These are phyloP conservation scores for Shinisaurus crocodilurus DNA, from an alignment of 2,113 vertebrate genomes.

Conservation along the genomic window DNA sequence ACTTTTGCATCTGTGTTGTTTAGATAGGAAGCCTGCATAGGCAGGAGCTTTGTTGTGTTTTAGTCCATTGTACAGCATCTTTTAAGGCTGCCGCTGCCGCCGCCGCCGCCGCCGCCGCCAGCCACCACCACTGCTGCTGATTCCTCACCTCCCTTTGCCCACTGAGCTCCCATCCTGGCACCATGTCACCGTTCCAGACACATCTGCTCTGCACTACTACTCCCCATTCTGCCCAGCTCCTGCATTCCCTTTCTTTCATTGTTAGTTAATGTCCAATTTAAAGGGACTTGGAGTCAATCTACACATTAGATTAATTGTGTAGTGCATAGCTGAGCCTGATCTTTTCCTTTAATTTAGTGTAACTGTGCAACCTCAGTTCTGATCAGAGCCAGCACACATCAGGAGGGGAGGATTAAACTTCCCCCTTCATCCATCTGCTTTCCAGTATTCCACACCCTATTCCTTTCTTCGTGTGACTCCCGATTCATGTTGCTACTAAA, in stretches of 20 bases:
- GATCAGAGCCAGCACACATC: too few relatives aligned
- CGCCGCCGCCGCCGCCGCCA: too few relatives aligned
- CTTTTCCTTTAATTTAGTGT: too few relatives aligned
- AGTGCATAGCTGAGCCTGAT: too few relatives aligned
- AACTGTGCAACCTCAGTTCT: too few relatives aligned
- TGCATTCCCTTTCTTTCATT: not conserved
- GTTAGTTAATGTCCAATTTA: not conserved
- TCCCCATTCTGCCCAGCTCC: slow-evolving; percentile 6
- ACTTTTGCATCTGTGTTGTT: not conserved
- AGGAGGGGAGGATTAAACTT: too few relatives aligned
- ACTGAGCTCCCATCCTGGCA: not conserved
- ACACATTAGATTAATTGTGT: too few relatives aligned
- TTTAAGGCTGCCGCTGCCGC: not conserved
- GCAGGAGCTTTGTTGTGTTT: not conserved
- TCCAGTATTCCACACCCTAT: not conserved
- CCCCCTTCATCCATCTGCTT: too few relatives aligned
- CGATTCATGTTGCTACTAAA: not conserved
- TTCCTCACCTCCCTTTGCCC: too few relatives aligned
- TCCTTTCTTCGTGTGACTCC: not conserved
- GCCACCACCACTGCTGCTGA: too few relatives aligned
- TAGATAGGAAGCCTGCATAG: not conserved
- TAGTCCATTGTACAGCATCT: not conserved
- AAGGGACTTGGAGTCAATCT: not conserved
- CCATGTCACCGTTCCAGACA: not conserved
- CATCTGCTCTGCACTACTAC: not conserved